phyloP scores from a whole-genome alignment of 2,113 vertebrate genomes.

The Hippocampus zosterae region DNA sequence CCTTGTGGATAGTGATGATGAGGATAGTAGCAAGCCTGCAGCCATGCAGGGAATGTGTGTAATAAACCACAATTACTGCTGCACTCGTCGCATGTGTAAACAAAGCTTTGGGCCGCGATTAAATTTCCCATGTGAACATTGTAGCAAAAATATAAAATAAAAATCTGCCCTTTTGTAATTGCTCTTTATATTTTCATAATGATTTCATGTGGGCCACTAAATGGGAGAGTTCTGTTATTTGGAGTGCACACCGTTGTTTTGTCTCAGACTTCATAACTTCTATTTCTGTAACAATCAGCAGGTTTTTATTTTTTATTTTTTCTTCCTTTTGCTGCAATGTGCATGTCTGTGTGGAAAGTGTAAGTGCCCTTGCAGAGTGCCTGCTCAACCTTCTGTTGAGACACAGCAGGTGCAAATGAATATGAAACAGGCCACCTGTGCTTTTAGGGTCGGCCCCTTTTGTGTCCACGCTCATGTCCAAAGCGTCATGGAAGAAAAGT shows the following conservation, averaged over 20 bases:
- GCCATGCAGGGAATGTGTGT: conserved; percentile 10
- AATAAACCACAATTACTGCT: conserved; percentile 44
- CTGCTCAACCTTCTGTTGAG: conserved; percentile 40
- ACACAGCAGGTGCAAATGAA: conserved; percentile 60
- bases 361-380: conserved; percentile 35
- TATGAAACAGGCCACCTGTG: conserved; percentile 51
- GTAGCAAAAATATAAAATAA: neutral
- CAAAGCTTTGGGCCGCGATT: conserved; percentile 46
- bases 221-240: neutral
- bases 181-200: conserved; percentile 23
- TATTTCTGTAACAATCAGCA: conserved; percentile 14
- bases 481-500: conserved; percentile 12
- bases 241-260: neutral
- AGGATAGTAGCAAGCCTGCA: conserved; percentile 17
- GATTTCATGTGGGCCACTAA: conserved; percentile 19
- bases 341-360: conserved; percentile 14
- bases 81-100: conserved; percentile 40
- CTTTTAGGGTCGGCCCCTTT: conserved; percentile 34
- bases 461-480: conserved; percentile 26
- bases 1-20: conserved; percentile 1
- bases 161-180: conserved; percentile 28
- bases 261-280: neutral
- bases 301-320: neutral
- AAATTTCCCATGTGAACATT: conserved; percentile 37
- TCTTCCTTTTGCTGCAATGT: conserved; percentile 1